Evolutionary conservation across 2,888 invertebrate genomes (phyloP).

Genomic region (Bugulina stolonifera): DNA sequence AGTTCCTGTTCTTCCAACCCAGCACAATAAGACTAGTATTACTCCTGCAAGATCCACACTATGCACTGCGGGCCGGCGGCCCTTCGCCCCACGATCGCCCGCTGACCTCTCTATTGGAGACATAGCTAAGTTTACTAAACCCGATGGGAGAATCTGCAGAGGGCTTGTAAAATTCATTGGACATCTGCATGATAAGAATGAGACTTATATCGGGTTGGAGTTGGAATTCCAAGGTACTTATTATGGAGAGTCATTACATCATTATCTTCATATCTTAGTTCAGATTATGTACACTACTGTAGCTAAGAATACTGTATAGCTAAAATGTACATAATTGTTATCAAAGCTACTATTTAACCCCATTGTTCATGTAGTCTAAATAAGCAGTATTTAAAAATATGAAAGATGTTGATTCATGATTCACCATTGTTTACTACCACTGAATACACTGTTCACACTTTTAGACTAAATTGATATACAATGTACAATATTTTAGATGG

Average conservation of each 20-base stretch:
- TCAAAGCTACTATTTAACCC: no score
- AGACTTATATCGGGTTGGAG: constrained; percentile 51
- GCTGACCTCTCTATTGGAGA: constrained; percentile 47
- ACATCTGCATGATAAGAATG: constrained; percentile 48
- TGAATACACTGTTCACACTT: no score
- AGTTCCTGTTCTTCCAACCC: constrained; percentile 23
- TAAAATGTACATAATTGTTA: no score
- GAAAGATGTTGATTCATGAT: no score
- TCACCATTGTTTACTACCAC: no score
- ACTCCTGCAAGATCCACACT: constrained; percentile 2
- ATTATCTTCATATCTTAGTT: no score
- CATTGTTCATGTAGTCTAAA: no score
- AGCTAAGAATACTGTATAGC: no score
- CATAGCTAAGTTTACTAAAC: constrained; percentile 50
- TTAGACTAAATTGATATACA: no score
- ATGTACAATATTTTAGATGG: constrained; percentile 48
- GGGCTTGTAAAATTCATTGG: constrained; percentile 51
- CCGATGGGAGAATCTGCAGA: constrained; percentile 49
- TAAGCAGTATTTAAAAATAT: no score
- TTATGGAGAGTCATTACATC: neutral
- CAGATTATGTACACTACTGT: no score
- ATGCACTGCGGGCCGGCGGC: constrained; percentile 40
- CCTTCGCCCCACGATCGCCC: constrained; percentile 48
- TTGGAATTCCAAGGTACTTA: constrained; percentile 49
- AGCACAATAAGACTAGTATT: neutral